Conservation (phyloP, 2,888 invertebrate genomes). For the Brenthis hecate region DNA sequence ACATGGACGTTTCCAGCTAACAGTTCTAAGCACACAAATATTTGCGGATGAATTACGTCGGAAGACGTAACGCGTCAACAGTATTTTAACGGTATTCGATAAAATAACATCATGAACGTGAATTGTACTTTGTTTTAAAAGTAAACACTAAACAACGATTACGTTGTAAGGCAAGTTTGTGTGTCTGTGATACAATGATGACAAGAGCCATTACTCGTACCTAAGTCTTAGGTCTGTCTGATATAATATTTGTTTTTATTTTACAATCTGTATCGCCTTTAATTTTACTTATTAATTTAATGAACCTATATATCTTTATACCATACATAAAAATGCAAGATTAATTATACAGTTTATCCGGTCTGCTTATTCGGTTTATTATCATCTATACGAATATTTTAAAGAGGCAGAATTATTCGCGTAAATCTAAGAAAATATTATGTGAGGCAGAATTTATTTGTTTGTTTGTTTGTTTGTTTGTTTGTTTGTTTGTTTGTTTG, state of each 20-base stretch:
- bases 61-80: slow-evolving; percentile 31
- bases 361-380: too few species aligned
- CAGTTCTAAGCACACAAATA: slow-evolving; percentile 21
- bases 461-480: too few species aligned
- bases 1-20: slow-evolving; percentile 11
- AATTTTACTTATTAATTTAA: too few species aligned
- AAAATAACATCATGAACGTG: slow-evolving; percentile 32
- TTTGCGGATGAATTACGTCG: slow-evolving; percentile 27
- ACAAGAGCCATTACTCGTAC: slow-evolving; percentile 2
- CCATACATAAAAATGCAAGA: too few species aligned
- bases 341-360: too few species aligned
- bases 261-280: not conserved
- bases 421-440: too few species aligned
- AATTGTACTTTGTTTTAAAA: slow-evolving; percentile 31
- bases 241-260: not conserved
- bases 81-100: slow-evolving; percentile 36
- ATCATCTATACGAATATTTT: too few species aligned
- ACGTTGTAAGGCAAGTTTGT: slow-evolving; percentile 27
- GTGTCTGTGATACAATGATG: slow-evolving; percentile 14
- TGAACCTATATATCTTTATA: too few species aligned
- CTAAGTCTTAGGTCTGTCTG: not conserved
- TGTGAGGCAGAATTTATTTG: too few species aligned
- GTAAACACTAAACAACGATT: slow-evolving; percentile 33
- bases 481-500: too few species aligned
- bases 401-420: too few species aligned